These are phyloP conservation scores for Sebastes ruberrimus DNA, from an alignment of 2,797 vertebrate species.

Conservation along the genomic window DNA sequence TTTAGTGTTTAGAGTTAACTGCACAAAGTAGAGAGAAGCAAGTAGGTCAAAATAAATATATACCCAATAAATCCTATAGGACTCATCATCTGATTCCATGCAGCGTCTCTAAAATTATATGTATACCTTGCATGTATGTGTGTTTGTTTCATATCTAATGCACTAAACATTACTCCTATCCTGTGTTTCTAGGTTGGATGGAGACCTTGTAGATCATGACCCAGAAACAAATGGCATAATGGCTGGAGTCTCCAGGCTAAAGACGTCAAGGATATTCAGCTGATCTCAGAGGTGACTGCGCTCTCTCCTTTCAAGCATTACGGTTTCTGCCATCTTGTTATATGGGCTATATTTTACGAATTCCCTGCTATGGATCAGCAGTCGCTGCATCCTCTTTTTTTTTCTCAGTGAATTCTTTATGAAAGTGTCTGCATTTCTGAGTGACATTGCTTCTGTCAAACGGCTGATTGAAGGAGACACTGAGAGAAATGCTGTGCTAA, in stretches of 20 bases:
- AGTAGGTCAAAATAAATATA: slow-evolving; percentile 18
- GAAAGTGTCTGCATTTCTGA: slow-evolving; percentile 65
- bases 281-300: slow-evolving; percentile 67
- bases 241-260: slow-evolving; percentile 23
- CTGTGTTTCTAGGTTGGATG: slow-evolving; percentile 58
- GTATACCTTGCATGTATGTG: neutral
- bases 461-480: slow-evolving; percentile 68
- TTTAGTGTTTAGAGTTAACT: slow-evolving; percentile 19
- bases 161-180: slow-evolving; percentile 17
- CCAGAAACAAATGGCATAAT: slow-evolving; percentile 47
- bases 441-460: slow-evolving; percentile 69
- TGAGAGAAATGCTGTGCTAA: slow-evolving; percentile 72
- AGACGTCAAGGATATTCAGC: slow-evolving; percentile 53
- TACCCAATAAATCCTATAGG: neutral
- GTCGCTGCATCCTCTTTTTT: slow-evolving; percentile 47
- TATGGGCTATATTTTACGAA: slow-evolving; percentile 60
- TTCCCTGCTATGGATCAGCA: slow-evolving; percentile 45
- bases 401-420: slow-evolving; percentile 37
- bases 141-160: neutral
- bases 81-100: neutral
- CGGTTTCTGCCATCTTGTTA: slow-evolving; percentile 50
- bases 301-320: slow-evolving; percentile 34
- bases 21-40: slow-evolving; percentile 23
- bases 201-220: slow-evolving; percentile 20
- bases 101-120: neutral